These are phyloP conservation scores for Himalopsyche tibetana DNA, from an alignment of 2,888 invertebrate species.

Conservation along the genomic window DNA sequence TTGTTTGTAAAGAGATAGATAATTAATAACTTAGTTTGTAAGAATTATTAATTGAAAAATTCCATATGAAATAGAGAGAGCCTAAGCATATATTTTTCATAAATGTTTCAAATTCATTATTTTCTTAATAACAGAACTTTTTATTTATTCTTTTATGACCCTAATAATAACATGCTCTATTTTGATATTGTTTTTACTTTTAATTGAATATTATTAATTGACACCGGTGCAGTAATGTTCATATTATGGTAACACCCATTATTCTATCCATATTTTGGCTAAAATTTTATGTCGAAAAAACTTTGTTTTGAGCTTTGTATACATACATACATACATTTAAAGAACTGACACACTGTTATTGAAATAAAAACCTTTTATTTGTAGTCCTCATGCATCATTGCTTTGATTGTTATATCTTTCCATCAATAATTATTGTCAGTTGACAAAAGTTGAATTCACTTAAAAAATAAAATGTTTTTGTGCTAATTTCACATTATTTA, in stretches of 20 bases:
- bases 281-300: too few relatives aligned
- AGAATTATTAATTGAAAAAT: conserved; percentile 55
- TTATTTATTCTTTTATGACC: neutral
- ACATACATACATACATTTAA: too few relatives aligned
- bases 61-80: conserved; percentile 51
- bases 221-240: neutral
- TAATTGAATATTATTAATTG: neutral
- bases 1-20: conserved; percentile 62
- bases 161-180: neutral
- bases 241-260: neutral
- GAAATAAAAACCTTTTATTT: too few relatives aligned
- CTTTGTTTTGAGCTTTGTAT: too few relatives aligned
- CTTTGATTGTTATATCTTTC: too few relatives aligned
- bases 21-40: conserved; percentile 51
- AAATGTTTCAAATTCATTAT: conserved; percentile 34
- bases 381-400: too few relatives aligned
- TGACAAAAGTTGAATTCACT: too few relatives aligned
- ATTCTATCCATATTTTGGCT: too few relatives aligned
- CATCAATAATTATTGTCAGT: too few relatives aligned
- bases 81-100: conserved; percentile 43
- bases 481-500: too few relatives aligned
- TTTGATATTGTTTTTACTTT: conserved; percentile 27
- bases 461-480: too few relatives aligned
- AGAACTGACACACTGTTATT: too few relatives aligned
- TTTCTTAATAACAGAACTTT: conserved; percentile 18